These are phyloP conservation scores for Orientallactaga bullata DNA, from an alignment of 2,113 vertebrate genomes.

Conservation along the genomic window DNA sequence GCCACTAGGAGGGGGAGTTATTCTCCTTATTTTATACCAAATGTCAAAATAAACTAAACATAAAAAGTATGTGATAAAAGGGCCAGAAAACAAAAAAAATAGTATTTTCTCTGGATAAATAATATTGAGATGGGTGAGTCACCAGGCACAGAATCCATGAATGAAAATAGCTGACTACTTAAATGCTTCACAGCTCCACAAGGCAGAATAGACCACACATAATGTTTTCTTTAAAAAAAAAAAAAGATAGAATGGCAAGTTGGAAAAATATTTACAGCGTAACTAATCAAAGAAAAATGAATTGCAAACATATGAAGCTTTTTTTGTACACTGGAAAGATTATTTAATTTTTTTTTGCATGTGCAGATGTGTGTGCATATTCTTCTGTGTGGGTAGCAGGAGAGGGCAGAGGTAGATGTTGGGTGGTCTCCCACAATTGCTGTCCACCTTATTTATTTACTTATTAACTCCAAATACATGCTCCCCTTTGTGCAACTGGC, in stretches of 20 bases:
- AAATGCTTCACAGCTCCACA: not conserved
- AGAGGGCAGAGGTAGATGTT: no score
- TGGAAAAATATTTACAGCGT: constrained; percentile 13
- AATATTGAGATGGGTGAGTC: not conserved
- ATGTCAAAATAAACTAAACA: constrained; percentile 40
- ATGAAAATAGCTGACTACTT: not conserved
- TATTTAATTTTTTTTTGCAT: not conserved
- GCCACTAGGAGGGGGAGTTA: not conserved
- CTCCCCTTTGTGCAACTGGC: no score
- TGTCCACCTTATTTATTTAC: no score
- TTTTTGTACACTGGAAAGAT: constrained; percentile 33
- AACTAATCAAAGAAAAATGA: not conserved
- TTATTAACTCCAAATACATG: no score
- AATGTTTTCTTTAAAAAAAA: not conserved
- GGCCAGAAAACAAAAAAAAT: constrained; percentile 8
- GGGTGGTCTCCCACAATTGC: no score
- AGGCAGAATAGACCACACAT: not conserved
- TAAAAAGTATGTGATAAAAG: not conserved
- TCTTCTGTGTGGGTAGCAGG: no score
- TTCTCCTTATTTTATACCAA: not conserved
- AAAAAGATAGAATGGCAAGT: not conserved
- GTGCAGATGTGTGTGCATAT: no score
- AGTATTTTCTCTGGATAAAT: not conserved
- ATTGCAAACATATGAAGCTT: not conserved
- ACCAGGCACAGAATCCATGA: not conserved